Base-by-base conservation (phyloP, 2,797 vertebrate species). In the Emydoidea blandingii region DNA sequence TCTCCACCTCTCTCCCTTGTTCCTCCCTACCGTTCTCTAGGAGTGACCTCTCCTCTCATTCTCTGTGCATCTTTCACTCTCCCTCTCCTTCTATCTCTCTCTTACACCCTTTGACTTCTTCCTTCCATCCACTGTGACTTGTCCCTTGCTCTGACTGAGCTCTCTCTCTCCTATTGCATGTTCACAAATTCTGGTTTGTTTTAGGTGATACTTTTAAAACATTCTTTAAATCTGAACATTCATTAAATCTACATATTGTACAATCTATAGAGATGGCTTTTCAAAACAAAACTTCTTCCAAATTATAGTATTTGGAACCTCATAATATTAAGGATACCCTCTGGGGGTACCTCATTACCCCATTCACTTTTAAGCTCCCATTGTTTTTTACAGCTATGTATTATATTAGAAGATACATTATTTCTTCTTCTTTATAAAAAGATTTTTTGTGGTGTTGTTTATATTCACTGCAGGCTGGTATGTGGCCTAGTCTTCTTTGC, bases 391-490 rank as follows among this genome's bases (percentile, higher is more conserved):
- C 86, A 89, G 91, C 37, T 19, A 8, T 79, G 78, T 53, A 29
- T 93, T 87, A 81, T 92, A 14, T 74, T 86, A 56, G 14, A 31
- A 54, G 52, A 52, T 11, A 29, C 4, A 1, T 82, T 87, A 56
- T 82, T 95, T 87, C 82, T 47, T 25, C 41, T 53, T 53, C 85
- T 49, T 53, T 47, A 68, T 59, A 52, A 49, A 52, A 59, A 68
- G 68, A 52, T 37, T 2, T 82, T 56, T 72, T 90, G 83, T 2
- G 1, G 2, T 49, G 12, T 15, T 29, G 44, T 29, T 41, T 56
- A 2, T 91, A 79, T 95, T 84, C 94, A 2, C 54, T 89, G 83
- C 93, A 96, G 93, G 94, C 91, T 95, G 19, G 89, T 29, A 54
- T 89, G 86, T 89, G 91, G 56, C 94, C 74, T 18, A 50, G 76